Evolutionary conservation across 1,140 invertebrate species (phyloP).

Genomic region (Drosophila kurseongensis): DNA sequence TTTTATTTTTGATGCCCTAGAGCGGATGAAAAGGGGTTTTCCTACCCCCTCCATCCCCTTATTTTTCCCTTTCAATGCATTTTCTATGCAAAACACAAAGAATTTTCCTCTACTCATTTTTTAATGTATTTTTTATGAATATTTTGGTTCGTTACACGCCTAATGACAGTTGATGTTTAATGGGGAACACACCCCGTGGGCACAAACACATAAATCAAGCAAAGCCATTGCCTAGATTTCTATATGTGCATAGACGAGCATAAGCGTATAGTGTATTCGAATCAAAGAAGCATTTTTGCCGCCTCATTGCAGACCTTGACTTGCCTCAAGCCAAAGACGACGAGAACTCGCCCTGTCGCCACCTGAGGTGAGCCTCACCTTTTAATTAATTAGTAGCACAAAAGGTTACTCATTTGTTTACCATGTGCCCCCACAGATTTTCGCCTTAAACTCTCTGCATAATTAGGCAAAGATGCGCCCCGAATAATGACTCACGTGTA

Average conservation of each 20-base stretch:
- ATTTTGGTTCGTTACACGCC: constrained; percentile 46
- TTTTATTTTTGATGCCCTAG: constrained; percentile 23
- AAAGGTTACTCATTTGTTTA: constrained; percentile 36
- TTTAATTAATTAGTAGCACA: constrained; percentile 47
- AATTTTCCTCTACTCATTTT: constrained; percentile 36
- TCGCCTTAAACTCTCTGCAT: constrained; percentile 24
- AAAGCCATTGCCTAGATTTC: constrained; percentile 39
- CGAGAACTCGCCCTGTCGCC: constrained; percentile 37
- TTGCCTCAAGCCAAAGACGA: constrained; percentile 28
- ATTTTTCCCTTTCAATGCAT: constrained; percentile 38
- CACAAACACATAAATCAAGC: constrained; percentile 42
- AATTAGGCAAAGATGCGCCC: constrained; percentile 48
- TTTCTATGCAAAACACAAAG: constrained; percentile 60
- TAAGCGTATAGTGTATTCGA: constrained; percentile 3
- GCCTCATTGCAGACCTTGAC: constrained; percentile 43
- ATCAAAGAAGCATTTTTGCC: constrained; percentile 39
- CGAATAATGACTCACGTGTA: constrained; percentile 45
- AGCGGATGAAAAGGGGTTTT: constrained; percentile 34
- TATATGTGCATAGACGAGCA: constrained; percentile 6
- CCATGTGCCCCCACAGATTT: constrained; percentile 15
- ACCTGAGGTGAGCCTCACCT: constrained; percentile 40
- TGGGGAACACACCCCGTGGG: constrained; percentile 43
- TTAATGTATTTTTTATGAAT: constrained; percentile 64
- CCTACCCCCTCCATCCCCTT: constrained; percentile 7
- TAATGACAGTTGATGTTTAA: constrained; percentile 56